These are phyloP conservation scores for Meteorus sp. DNA, from an alignment of 1,140 invertebrate species.

Conservation along the genomic window DNA sequence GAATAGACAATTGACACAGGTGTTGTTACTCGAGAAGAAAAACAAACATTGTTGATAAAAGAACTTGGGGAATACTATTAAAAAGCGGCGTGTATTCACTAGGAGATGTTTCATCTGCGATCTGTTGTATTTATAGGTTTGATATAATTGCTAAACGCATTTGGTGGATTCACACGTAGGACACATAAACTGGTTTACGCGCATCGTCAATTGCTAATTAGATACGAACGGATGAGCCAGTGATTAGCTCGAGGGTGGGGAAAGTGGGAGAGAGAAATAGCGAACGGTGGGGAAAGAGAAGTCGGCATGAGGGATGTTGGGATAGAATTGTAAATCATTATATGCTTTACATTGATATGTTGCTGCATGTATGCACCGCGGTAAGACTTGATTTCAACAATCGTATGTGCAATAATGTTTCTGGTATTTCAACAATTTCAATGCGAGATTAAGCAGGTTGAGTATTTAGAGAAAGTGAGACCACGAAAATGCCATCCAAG, in stretches of 20 bases:
- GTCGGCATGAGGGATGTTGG: neutral
- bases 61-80: no score
- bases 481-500: slow-evolving; percentile 13
- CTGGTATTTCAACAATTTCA: slow-evolving; percentile 37
- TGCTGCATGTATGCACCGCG: neutral
- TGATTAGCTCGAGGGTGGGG: slow-evolving; percentile 26
- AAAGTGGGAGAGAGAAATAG: neutral
- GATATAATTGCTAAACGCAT: slow-evolving; percentile 27
- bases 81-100: no score
- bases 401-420: slow-evolving; percentile 42
- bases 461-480: slow-evolving; percentile 23
- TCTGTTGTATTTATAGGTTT: slow-evolving; percentile 24
- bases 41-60: no score
- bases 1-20: no score
- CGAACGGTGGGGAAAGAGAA: neutral
- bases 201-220: slow-evolving; percentile 32
- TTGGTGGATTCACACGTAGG: slow-evolving; percentile 30
- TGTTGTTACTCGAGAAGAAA: no score
- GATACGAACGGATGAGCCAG: slow-evolving; percentile 27
- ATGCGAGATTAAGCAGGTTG: slow-evolving; percentile 39
- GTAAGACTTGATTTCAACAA: slow-evolving; percentile 38
- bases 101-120: no score
- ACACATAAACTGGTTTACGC: slow-evolving; percentile 32
- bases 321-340: neutral
- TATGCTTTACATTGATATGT: neutral